A percentile compares a stretch with the other conserved stretches of the same genome.
Conservation (phyloP, 2,888 invertebrate genomes). For the Xestia rhomboidea region DNA sequence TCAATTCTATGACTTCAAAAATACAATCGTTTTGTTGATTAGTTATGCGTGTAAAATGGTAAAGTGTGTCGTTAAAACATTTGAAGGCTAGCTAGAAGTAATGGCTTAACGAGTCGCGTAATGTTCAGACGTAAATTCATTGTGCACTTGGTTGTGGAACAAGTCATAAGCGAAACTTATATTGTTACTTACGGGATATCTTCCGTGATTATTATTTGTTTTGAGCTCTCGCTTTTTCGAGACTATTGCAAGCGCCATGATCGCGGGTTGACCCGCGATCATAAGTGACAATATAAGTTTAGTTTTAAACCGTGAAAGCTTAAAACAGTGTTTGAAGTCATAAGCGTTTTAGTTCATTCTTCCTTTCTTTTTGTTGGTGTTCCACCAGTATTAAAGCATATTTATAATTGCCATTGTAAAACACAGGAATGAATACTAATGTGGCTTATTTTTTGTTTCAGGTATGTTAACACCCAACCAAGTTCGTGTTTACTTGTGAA, state of each 20-base stretch:
- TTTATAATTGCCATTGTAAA: neutral
- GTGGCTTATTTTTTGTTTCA: constrained; percentile 9
- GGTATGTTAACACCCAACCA: constrained; percentile 1
- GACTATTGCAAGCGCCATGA: too few relatives aligned
- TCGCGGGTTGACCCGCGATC: too few relatives aligned
- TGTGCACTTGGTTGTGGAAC: constrained; percentile 35
- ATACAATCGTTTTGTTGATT: constrained; percentile 21
- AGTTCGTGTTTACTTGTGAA: neutral
- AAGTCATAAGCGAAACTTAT: constrained; percentile 19
- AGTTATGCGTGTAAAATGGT: constrained; percentile 33
- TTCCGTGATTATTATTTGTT: too few relatives aligned
- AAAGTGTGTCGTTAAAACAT: constrained; percentile 45
- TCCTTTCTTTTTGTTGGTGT: neutral
- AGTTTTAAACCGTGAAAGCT: too few relatives aligned
- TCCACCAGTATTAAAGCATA: neutral
- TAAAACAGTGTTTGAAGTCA: constrained; percentile 11
- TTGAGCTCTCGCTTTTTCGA: too few relatives aligned
- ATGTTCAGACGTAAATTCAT: constrained; percentile 47
- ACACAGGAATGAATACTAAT: neutral
- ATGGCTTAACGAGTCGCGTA: constrained; percentile 42
- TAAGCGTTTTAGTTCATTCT: neutral
- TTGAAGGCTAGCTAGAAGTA: constrained; percentile 38
- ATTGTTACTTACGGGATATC: too few relatives aligned
- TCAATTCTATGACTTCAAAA: neutral
- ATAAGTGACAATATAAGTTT: too few relatives aligned